Evolutionary conservation across 2,113 vertebrate genomes (phyloP), one percentile per base, ranked within the genome.

Genomic region (Equus quagga): DNA sequence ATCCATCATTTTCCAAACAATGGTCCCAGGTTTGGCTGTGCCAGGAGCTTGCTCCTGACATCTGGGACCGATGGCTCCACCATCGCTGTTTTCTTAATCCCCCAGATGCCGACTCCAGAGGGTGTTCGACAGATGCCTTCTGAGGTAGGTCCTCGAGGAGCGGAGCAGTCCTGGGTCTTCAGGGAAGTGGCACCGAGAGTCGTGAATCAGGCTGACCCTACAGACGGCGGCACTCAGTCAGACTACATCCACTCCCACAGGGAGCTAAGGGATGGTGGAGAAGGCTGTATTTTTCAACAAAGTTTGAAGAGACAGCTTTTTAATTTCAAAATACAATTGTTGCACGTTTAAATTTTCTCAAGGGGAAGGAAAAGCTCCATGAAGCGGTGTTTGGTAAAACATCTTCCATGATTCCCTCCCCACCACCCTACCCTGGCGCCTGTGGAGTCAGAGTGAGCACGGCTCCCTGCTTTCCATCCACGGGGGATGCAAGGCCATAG

Each of bases 171-270:
- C 17, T 9, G 33, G 67, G 33, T 19, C 10, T 19, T n/a, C 17
- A 54, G 1, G 67, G 33, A 28, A 11, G 33, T 18, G 8, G 67
- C 7, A 4, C 2, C 1, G 33, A 19, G 17, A 18, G 67, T 17
- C 9, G 19, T 14, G 33, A 72, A 33, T n/a, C 36, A 36, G 33
- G 4, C 19, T 21, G 8, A n/a, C 36, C 36, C 36, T 8, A 36
- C n/a, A 70, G 18, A 70, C 1, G n/a, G 67, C 18, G 31, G n/a
- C 9, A 4, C 3, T 4, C 69, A 5, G 19, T 9, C 21, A 41
- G 72, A 44, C 24, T 24, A 5, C 4, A 6, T 28, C 15, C 13
- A 1, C 5, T 41, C 26, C 18, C 5, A 6, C 1, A 3, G 10
- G 17, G 14, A 46, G 24, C n/a, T 8, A 33, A 17, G 13, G 31